These are phyloP conservation scores for Syrphus vitripennis DNA, from an alignment of 2,888 invertebrate genomes.

Conservation along the genomic window DNA sequence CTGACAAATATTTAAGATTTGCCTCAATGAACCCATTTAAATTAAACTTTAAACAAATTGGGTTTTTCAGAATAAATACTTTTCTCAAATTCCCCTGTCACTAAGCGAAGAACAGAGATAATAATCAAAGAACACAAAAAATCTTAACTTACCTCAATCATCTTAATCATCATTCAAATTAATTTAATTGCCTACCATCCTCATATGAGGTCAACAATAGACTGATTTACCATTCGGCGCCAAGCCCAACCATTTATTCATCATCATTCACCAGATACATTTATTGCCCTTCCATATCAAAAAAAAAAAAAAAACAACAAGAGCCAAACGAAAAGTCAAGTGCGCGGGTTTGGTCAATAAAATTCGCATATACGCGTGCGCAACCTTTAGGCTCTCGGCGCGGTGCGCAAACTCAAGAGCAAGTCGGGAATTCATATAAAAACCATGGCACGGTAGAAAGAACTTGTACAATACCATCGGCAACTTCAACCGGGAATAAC, in stretches of 20 bases:
- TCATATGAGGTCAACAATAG: constrained; percentile 57
- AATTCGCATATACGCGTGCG: constrained; percentile 53
- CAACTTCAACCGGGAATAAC: constrained; percentile 62
- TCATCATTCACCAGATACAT: constrained; percentile 28
- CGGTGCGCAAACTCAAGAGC: neutral
- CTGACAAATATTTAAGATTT: too few species aligned
- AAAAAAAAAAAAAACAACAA: neutral
- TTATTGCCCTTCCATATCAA: neutral
- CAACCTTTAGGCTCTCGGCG: constrained; percentile 51
- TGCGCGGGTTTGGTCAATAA: constrained; percentile 13
- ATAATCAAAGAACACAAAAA: neutral
- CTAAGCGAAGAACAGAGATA: neutral
- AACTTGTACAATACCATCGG: constrained; percentile 60
- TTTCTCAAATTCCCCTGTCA: neutral
- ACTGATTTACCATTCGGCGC: neutral
- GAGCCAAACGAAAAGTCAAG: constrained; percentile 17
- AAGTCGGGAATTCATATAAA: constrained; percentile 57
- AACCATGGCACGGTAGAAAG: constrained; percentile 57
- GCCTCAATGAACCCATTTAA: too few species aligned
- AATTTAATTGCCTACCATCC: neutral
- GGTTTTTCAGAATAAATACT: too few species aligned
- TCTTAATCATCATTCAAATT: constrained; percentile 33
- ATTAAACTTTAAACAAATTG: too few species aligned
- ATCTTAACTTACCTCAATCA: constrained; percentile 13
- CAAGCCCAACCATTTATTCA: neutral